Base-by-base conservation (phyloP, 2,797 vertebrate species). In the Enteromius fasciolatus region DNA sequence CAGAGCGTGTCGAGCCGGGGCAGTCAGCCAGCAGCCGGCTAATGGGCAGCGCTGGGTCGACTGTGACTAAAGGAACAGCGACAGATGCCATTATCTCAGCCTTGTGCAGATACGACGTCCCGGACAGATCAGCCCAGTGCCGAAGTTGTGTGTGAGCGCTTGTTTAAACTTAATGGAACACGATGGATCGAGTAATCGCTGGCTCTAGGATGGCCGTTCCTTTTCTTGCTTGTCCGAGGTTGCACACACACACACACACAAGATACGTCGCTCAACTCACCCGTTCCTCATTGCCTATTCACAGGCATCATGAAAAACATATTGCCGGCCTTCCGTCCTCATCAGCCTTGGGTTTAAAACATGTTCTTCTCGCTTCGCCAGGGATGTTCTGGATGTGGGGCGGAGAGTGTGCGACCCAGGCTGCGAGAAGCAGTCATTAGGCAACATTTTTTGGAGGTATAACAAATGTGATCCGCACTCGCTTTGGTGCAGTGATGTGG, bases 61-160 rank as follows among this genome's bases (percentile, higher is more conserved):
- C 90, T 83, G 78, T 92, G 91, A 93, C 93, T 92, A 92, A 94
- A 93, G 91, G 91, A 92, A 90, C 92, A 91, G 90, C 89, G 93
- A 92, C 93, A 93, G 91, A 93, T 92, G 92, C 93, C 92, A 93
- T 94, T 94, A 93, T 93, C 92, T 93, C 90, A 93, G 89, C 90
- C 89, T 90, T 89, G 91, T 92, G 90, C 90, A 93, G 91, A 93
- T 90, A 93, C 91, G 91, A 90, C 59, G 90, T 87, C 80, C 90
- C 76, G 90, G 91, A 90, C 90, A 82, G 86, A 89, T 83, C 89
- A 86, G 87, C 74, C 57, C 75, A 54, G 69, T 39, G 70, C 70
- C 18, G n/a, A 77, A 70, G 74, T 83, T 74, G 63, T 59, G 33
- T 78, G 83, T 72, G 77, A 81, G 72, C 83, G 80, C 87, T 87